Conservation (phyloP, 2,113 vertebrate species). For the Gopherus flavomarginatus region DNA sequence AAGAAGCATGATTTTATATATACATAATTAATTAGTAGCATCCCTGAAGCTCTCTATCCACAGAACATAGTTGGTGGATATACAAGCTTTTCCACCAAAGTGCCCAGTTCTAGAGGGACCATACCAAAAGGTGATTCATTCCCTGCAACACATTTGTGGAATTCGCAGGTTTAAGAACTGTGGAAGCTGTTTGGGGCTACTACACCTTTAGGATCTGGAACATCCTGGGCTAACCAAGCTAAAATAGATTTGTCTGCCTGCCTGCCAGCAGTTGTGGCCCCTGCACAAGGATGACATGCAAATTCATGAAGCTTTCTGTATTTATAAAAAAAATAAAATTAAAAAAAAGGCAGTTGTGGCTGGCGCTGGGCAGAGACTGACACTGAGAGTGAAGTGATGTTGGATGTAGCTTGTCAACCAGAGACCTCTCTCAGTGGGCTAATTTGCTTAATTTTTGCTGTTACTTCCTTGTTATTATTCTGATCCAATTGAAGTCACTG, state of each 20-base stretch:
- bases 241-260: background rate
- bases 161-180: background rate
- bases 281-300: constrained; percentile 65
- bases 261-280: constrained; percentile 18
- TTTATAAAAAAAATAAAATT: background rate
- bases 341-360: background rate
- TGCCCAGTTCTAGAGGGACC: background rate
- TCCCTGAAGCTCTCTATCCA: background rate
- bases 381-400: background rate
- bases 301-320: constrained; percentile 65
- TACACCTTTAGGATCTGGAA: background rate
- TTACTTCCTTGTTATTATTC: background rate
- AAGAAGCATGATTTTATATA: background rate
- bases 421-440: background rate
- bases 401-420: background rate
- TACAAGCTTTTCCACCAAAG: background rate
- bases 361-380: background rate
- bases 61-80: background rate
- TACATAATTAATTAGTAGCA: no score
- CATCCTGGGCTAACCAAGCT: background rate
- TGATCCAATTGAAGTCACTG: background rate
- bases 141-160: background rate
- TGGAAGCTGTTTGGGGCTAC: background rate
- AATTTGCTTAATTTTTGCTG: background rate
- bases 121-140: background rate